phyloP scores from a whole-genome alignment of 2,797 vertebrate genomes.

The Xenops minutus region DNA sequence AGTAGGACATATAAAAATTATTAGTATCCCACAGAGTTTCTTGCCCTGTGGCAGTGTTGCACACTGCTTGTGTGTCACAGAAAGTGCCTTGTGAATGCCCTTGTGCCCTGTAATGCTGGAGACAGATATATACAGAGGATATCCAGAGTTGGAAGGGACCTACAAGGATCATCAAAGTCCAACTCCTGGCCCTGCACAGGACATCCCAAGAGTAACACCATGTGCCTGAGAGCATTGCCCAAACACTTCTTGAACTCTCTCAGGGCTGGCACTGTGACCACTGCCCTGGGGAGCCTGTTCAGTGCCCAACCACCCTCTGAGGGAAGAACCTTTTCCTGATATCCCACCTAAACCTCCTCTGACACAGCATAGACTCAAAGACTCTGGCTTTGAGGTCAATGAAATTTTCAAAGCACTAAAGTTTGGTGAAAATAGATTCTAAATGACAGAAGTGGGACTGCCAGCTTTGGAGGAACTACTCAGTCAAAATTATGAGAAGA shows the following conservation, averaged over 20 bases:
- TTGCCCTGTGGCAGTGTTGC: neutral
- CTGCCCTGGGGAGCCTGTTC: neutral
- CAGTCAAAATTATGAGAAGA: neutral
- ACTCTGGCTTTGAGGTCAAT: neutral
- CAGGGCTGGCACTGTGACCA: neutral
- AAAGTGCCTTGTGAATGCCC: neutral
- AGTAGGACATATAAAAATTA: neutral
- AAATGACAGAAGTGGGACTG: neutral
- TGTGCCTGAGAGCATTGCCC: neutral
- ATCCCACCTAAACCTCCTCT: neutral
- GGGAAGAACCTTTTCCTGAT: neutral
- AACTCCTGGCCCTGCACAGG: neutral
- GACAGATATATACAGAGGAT: fast-evolving
- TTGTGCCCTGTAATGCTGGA: neutral
- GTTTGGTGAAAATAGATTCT: neutral
- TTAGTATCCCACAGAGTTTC: neutral
- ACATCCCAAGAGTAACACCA: neutral
- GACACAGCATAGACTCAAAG: neutral
- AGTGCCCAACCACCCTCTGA: neutral
- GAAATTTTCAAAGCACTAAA: neutral
- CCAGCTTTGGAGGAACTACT: neutral
- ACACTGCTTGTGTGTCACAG: neutral
- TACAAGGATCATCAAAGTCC: neutral
- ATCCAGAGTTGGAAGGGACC: neutral
- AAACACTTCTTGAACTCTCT: neutral